Evolutionary conservation across 2,113 vertebrate species (phyloP).

Genomic region (Chamaetylas fuelleborni): DNA sequence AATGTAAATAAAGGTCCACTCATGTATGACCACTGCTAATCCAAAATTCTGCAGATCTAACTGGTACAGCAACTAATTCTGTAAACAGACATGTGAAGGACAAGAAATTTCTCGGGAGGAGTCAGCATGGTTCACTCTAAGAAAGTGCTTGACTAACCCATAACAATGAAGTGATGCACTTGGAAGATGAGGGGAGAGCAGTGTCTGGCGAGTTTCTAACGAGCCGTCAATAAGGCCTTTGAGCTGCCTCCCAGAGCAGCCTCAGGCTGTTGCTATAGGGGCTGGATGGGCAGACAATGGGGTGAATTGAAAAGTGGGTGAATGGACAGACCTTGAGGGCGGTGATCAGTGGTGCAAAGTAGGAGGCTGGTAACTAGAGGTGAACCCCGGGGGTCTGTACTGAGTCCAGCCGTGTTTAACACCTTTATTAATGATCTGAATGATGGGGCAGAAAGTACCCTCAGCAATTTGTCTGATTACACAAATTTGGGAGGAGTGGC

Average conservation of each 20-base stretch:
- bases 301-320: background rate
- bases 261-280: background rate
- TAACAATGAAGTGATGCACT: background rate
- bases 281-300: background rate
- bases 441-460: no score
- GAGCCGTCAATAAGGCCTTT: background rate
- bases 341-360: background rate
- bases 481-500: background rate
- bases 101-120: background rate
- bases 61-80: background rate
- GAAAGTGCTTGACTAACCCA: background rate
- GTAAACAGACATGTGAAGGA: background rate
- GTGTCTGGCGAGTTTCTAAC: background rate
- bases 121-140: background rate
- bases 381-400: background rate
- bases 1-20: background rate
- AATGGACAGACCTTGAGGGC: background rate
- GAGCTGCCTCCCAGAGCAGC: no score
- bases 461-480: background rate
- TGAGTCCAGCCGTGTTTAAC: background rate
- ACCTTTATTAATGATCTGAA: background rate
- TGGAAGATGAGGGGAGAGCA: background rate
- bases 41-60: background rate
- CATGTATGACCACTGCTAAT: background rate
- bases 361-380: background rate